Conservation (phyloP, 2,888 invertebrate genomes). For the Chorisops tibialis region DNA sequence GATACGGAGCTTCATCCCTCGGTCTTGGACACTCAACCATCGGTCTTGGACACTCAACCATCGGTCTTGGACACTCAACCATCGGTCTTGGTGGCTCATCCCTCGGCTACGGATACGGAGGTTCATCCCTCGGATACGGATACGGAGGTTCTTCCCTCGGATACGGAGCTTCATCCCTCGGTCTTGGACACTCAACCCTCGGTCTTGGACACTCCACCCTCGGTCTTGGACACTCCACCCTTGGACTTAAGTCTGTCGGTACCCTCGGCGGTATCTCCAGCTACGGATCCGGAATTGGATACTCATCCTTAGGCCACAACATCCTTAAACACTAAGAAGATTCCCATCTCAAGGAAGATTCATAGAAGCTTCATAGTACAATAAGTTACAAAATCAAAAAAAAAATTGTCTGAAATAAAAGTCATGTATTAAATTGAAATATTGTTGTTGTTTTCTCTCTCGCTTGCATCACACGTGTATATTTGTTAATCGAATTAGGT, state of each 20-base stretch:
- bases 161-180: too few species aligned
- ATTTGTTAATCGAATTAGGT: too few species aligned
- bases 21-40: neutral
- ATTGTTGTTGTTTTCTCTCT: neutral
- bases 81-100: slow-evolving; percentile 8
- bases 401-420: slow-evolving; percentile 25
- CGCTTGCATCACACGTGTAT: too few species aligned
- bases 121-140: slow-evolving; percentile 16
- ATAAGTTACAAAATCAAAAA: slow-evolving; percentile 22
- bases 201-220: neutral
- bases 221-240: slow-evolving; percentile 17
- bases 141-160: too few species aligned
- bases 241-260: slow-evolving; percentile 1
- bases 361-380: slow-evolving; percentile 27
- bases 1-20: slow-evolving; percentile 10
- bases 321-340: slow-evolving; percentile 18
- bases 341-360: slow-evolving; percentile 24
- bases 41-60: slow-evolving; percentile 15
- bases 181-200: slow-evolving; percentile 16
- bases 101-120: slow-evolving; percentile 5
- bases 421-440: slow-evolving; percentile 23
- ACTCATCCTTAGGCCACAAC: slow-evolving; percentile 11
- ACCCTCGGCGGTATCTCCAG: neutral
- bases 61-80: neutral
- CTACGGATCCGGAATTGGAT: slow-evolving; percentile 18